Base-by-base conservation (phyloP, 2,888 invertebrate genomes). In the Andrena minutula region DNA sequence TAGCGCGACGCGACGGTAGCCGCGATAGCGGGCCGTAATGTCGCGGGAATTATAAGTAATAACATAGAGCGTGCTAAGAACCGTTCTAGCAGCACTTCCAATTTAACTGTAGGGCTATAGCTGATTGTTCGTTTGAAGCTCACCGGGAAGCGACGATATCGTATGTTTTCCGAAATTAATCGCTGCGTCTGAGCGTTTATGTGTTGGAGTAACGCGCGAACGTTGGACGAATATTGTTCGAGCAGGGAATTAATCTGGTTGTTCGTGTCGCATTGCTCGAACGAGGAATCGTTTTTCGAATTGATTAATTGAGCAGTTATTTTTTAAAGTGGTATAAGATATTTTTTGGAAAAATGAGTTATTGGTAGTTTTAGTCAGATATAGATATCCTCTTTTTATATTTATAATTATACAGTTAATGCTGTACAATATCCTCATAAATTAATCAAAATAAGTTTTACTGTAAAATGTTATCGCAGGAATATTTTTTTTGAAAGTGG, bases 71-170 rank as follows among this genome's bases (percentile, higher is more conserved):
- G 32, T 35, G 53, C 10, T 64, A 0, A 68, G 41, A n/a, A 71
- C n/a, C 65, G 26, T 41, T 79, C 61, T 32, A 64, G 32, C 58
- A 41, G 23, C 35, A 68, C 66, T 77, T 68, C 23, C 61, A 32
- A 73, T 60, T 79, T 78, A 58, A 51, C 10, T 26, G 28, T 79
- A 79, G 28, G 16, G 23, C 26, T 10, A 2, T n/a, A 65, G 41
- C 47, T 71, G 28, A 32, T 58, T 64, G 64, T 58, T 47, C 26
- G n/a, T 41, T 73, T 8, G 51, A 69, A 10, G 41, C 41, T 78
- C n/a, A 28, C 58, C 73, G 68, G 51, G 16, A 64, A 69, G 16
- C 56, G 49, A 51, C 23, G 35, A 49, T 58, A 35, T 7, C 30
- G 10, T 23, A 56, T 8, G 35, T 41, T 69, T 41, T 35, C 41